Base-by-base conservation (phyloP, 2,113 vertebrate species). In the Sebastes schlegelii region DNA sequence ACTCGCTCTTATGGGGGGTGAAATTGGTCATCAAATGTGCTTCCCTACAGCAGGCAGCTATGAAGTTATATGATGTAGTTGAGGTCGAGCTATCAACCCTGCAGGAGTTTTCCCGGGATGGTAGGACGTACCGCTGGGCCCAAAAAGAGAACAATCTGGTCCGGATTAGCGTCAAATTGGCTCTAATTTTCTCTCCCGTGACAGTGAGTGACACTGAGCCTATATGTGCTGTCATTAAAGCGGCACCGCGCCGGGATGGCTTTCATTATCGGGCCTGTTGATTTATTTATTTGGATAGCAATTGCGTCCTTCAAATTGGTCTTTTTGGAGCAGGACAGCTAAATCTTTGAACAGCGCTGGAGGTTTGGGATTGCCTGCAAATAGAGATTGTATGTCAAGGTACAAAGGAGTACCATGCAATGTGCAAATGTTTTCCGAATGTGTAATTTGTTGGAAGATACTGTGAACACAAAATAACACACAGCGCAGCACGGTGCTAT, bases 211-310 rank as follows among this genome's bases (percentile, higher is more conserved):
- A 94, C 92, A 92, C 88, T 64, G 80, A 88, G 84, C 86, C 89
- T 77, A 57, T 81, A 88, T 88, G 80, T 75, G 86, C 83, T 91
- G 88, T 89, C 89, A 93, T 94, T 94, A 93, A 91, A 92, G 79
- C 80, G 1, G 86, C 93, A 83, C 88, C 48, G 67, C 58, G 74
- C 89, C 23, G 74, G 93, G 76, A 95, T 93, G 93, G 92, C 83
- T 93, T 94, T 92, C 88, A 93, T 95, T 92, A 95, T 87, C 82
- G 46, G 73, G 67, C 81, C 80, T 10, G 64, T 66, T 92, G 91
- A 93, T 94, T 93, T 94, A 94, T 94, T 93, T 93, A 92, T 91
- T 88, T 91, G 91, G 93, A 93, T 85, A 54, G 78, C 54, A 62
- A 82, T 48, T 74, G 77, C 82, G 90, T 94, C 91, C 91, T 87